Base-by-base conservation (phyloP, 1,140 invertebrate species). In the Macrostomum lignano region DNA sequence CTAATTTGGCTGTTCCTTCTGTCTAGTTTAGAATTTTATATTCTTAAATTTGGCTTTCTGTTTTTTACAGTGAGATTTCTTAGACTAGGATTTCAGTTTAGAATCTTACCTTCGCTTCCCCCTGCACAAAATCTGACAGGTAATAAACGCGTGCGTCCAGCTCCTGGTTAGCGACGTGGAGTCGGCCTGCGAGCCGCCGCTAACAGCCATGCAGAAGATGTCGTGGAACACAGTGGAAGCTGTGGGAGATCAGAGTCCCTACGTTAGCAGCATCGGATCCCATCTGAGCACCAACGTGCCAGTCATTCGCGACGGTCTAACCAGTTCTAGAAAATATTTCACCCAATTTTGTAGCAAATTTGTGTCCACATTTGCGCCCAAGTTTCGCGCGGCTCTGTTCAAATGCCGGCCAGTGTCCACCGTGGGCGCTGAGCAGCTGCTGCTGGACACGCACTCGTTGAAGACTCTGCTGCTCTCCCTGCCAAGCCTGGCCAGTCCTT, bases 271-370 rank as follows among this genome's bases (percentile, higher is more conserved):
- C 7, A 75, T 96, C 14, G 70, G 76, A 2, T 64, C 68, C 37
- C 76, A 91, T 50, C 64, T 94, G 3, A 72, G 77, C 48, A 70
- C 73, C 44, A 73, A 73, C 0, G 68, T 98, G 30, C 86, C 86
- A 0, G 60, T 73, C 5, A 68, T 98, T 7, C 54, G 88, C 36
- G 79, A 93, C 47, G 74, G 79, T 48, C 61, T 98, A n/a, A 68
- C 75, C 1, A 76, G 75, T 11, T 84, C 82, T 1, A 61, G 84
- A 22, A 96, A 94, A 63, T 94, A 94, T 55, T 96, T 93, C 52
- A 93, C 84, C 0, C 78, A 94, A 52, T 79, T 96, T 46, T 94
- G 84, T 52, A 70, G 86, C 7, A 77, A 84, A 49, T 88, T 94
- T 62, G 78, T 74, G 1, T 70, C 67, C 46, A 71, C 73, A 0